These are phyloP conservation scores for Norana najaformis DNA, from an alignment of 2,888 invertebrate genomes.

Conservation along the genomic window DNA sequence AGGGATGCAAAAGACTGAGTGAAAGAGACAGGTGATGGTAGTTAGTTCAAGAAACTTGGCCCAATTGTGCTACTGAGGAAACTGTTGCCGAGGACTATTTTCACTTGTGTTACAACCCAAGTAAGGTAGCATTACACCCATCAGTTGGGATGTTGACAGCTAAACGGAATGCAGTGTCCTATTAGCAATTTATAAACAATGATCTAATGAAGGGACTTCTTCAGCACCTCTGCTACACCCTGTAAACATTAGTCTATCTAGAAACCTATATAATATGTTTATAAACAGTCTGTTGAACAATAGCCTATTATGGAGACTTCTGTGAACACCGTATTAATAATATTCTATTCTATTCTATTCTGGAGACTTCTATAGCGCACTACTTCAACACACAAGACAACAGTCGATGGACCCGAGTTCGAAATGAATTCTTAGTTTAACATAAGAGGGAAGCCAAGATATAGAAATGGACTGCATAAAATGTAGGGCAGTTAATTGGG, in stretches of 20 bases:
- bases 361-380: not conserved
- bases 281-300: not conserved
- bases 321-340: not conserved
- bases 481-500: not conserved
- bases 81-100: no score
- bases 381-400: not conserved
- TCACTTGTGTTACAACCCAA: no score
- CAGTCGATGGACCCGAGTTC: no score
- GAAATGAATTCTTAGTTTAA: no score
- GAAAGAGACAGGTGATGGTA: no score
- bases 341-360: no score
- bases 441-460: not conserved
- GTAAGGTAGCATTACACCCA: no score
- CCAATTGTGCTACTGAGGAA: no score
- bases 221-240: not conserved
- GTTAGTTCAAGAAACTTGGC: no score
- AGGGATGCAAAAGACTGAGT: no score
- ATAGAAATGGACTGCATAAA: not conserved
- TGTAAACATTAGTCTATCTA: not conserved
- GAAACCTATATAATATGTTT: not conserved
- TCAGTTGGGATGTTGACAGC: no score
- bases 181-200: not conserved
- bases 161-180: no score
- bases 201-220: not conserved
- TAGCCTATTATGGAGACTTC: not conserved